Conservation (phyloP, 2,113 vertebrate species). For the Cyanoramphus novaezelandiae region DNA sequence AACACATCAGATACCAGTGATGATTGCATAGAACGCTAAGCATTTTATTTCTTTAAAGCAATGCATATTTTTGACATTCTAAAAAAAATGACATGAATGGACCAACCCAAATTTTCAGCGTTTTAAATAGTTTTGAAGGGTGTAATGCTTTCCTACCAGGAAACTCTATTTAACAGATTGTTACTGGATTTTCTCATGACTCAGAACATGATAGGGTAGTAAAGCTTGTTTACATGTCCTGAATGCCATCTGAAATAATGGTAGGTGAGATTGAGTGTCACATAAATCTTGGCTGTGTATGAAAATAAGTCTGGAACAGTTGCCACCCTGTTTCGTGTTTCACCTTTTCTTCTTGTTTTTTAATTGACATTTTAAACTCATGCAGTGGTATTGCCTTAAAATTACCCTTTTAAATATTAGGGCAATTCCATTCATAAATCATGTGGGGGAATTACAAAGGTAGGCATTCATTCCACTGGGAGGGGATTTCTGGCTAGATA, state of each 20-base stretch:
- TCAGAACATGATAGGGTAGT: neutral
- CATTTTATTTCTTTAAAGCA: slow-evolving; percentile 52
- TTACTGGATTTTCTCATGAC: neutral
- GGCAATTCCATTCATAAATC: slow-evolving; percentile 46
- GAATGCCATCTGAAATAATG: slow-evolving; percentile 15
- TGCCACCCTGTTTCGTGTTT: neutral
- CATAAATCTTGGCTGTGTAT: slow-evolving; percentile 44
- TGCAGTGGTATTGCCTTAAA: slow-evolving; percentile 27
- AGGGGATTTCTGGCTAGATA: slow-evolving; percentile 37
- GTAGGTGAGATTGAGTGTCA: slow-evolving; percentile 20
- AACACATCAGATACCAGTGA: slow-evolving; percentile 33
- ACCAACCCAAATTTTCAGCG: neutral
- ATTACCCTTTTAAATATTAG: slow-evolving; percentile 49
- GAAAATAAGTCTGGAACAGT: slow-evolving; percentile 43
- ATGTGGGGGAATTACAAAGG: slow-evolving; percentile 5
- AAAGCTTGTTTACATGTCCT: slow-evolving; percentile 21
- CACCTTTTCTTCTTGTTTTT: slow-evolving; percentile 37
- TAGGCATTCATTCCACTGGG: slow-evolving; percentile 24
- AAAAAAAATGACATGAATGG: slow-evolving; percentile 1
- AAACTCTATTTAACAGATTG: neutral
- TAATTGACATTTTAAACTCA: slow-evolving; percentile 57
- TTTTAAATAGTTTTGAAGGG: neutral
- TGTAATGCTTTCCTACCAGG: neutral
- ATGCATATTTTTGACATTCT: neutral
- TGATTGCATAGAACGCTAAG: neutral